Base-by-base conservation (phyloP, 2,113 vertebrate species). In the Rousettus leschenaultii region DNA sequence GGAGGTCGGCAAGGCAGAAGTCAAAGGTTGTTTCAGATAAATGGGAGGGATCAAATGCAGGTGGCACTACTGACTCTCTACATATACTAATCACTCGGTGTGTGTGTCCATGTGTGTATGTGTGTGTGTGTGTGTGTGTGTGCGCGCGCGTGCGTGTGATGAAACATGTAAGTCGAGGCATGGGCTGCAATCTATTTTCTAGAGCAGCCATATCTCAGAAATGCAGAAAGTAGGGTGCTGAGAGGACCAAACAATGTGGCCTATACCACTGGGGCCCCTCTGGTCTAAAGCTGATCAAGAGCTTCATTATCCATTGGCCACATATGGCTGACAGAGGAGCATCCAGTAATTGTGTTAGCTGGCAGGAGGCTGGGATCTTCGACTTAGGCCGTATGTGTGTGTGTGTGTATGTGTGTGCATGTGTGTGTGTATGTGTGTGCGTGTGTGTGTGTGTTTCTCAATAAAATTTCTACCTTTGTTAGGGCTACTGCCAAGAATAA, bases 161-260 rank as follows among this genome's bases (percentile, higher is more conserved):
- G 26, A 51, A 55, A 28, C 33, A 63, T 0, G 8, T 0, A n/a
- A n/a, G n/a, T n/a, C n/a, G n/a, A 84, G 40, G 3, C 1, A 2
- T 75, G 22, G 8, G 4, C 66, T 53, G 19, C 16, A 38, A 11
- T 83, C 68, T 66, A 43, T n/a, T 53, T 89, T 89, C 28, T 78
- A 30, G 66, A 92, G 57, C n/a, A 66, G n/a, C 33, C 12, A 40
- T 12, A 66, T 78, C 77, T 30, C 35, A 59, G 63, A 85, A 19
- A 43, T 70, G 15, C 13, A 70, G n/a, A 95, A 51, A 40, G 7
- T 13, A 55, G 28, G 6, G 6, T 66, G 30, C 53, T 82, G 48
- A 86, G 38, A 53, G 16, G 19, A 38, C 18, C 14, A 21, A 19
- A 15, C 14, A 55, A 6, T 16, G 7, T 5, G 5, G 26, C 5